These are phyloP conservation scores for Araneus ventricosus DNA, from an alignment of 1,140 invertebrate genomes.

Conservation along the genomic window DNA sequence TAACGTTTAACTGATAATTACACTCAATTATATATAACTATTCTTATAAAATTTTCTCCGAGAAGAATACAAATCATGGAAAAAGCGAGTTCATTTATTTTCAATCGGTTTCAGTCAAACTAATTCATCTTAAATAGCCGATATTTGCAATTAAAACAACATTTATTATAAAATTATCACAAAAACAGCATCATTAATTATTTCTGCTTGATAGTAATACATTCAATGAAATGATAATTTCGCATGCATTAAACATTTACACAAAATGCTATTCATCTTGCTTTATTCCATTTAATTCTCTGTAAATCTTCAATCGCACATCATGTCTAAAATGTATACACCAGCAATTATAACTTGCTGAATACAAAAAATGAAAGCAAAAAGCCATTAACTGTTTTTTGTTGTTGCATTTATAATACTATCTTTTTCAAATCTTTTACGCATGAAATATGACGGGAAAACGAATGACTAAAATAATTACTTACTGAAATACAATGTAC, in stretches of 20 bases:
- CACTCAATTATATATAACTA: no score
- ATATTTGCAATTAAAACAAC: no score
- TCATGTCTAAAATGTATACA: not conserved
- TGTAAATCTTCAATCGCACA: slow-evolving; percentile 4
- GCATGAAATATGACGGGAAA: not conserved
- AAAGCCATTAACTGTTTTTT: slow-evolving; percentile 7
- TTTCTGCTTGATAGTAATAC: not conserved
- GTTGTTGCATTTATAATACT: not conserved
- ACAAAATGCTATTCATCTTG: not conserved
- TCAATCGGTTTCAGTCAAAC: not conserved
- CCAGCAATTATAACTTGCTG: not conserved
- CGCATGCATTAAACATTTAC: not conserved
- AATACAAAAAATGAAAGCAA: not conserved
- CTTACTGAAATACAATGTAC: slow-evolving; percentile 32
- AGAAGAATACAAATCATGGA: no score
- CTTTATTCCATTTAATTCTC: not conserved
- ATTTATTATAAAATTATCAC: no score
- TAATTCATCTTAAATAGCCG: not conserved
- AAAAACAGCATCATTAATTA: no score
- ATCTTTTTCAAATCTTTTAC: not conserved
- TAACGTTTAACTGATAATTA: no score
- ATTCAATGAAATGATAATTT: not conserved
- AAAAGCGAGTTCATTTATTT: not conserved
- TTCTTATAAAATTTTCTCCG: no score
- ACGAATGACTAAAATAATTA: slow-evolving; percentile 17